These are phyloP conservation scores for Eciton burchellii DNA, from an alignment of 1,140 invertebrate genomes.

Conservation along the genomic window DNA sequence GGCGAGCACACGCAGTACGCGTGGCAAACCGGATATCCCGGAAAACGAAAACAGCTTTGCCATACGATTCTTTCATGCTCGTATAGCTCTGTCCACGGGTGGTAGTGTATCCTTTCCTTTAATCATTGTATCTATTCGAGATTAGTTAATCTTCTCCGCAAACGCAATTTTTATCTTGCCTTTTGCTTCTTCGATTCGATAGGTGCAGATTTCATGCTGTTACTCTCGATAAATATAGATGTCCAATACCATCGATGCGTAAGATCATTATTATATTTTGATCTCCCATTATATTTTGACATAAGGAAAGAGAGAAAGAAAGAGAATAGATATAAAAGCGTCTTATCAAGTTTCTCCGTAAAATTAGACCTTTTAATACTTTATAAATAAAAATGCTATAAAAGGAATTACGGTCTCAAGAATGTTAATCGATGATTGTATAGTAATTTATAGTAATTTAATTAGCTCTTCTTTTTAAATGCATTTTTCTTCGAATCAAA, in stretches of 20 bases:
- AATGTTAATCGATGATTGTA: no score
- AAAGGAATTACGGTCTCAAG: no score
- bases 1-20: conserved; percentile 80
- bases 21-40: conserved; percentile 77
- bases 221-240: background rate
- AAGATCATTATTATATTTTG: background rate
- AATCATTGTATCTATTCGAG: conserved; percentile 19
- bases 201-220: background rate
- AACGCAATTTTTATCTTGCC: background rate
- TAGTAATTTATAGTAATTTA: no score
- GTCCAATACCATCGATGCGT: background rate
- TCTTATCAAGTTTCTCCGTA: no score
- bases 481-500: background rate
- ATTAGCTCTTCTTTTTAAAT: no score
- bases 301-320: background rate
- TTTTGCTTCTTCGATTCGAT: background rate
- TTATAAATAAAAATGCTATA: no score
- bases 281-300: background rate
- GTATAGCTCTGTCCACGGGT: background rate
- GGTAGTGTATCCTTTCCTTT: conserved; percentile 1
- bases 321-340: no score
- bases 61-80: conserved; percentile 41
- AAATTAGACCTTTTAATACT: no score
- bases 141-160: conserved; percentile 13
- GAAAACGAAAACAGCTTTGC: conserved; percentile 64